Base-by-base conservation (phyloP, 1,140 invertebrate species). In the Myzus persicae region DNA sequence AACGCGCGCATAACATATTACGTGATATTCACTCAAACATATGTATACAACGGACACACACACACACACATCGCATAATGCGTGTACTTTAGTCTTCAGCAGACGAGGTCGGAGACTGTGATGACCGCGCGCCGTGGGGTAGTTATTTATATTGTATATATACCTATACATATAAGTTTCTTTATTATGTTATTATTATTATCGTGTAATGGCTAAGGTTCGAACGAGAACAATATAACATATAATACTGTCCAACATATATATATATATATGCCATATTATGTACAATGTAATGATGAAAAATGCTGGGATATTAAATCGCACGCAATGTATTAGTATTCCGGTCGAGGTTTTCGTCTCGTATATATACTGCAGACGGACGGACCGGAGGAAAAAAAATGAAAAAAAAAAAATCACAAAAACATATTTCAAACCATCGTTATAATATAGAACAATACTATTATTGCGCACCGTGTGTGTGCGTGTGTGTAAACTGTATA, bases 141-240 rank as follows among this genome's bases (percentile, higher is more conserved):
- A 82, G 76, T 38, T 82, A 38, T 36, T 82, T 82, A 82, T 22
- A 48, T 48, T 48, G n/a, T 31, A 22, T 22, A 18, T 3, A 36
- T 81, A 42, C 8, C 22, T 84, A 38, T 84, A n/a, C 18, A 48
- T 48, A 51, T 51, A n/a, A 4, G 59, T n/a, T 18, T n/a, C n/a
- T 76, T n/a, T 76, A 76, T 76, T 76, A 67, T 67, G 59, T 67
- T 67, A 67, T 67, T 67, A 20, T 76, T 76, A 76, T n/a, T 76
- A 76, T 76, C 24, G 24, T 84, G 24, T 11, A 26, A 8, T 40
- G 24, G 38, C 31, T 38, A 9, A 84, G 84, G 42, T 87, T 46
- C 31, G 11, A 20, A 87, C 24, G 82, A 42, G 24, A 84, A 84
- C 38, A 84, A 84, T 84, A 42, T 84, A 84, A 84, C 14, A 26